Base-by-base conservation (phyloP, 2,797 vertebrate genomes). In the Sciurus vulgaris region DNA sequence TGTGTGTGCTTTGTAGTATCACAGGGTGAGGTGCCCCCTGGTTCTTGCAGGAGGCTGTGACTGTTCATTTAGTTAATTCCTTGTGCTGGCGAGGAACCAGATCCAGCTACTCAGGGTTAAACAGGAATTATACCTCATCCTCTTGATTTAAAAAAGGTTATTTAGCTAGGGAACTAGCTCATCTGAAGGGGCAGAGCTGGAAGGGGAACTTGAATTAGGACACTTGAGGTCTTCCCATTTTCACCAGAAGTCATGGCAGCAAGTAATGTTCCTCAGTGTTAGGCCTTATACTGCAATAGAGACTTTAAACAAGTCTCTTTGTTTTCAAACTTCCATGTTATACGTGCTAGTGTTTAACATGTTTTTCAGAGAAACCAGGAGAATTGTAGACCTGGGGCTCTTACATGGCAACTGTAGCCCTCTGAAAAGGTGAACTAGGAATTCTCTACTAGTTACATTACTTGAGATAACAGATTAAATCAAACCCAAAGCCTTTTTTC, bases 361-460 rank as follows among this genome's bases (percentile, higher is more conserved):
- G 28, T 82, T 92, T n/a, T 81, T 92, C 41, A 74, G 67, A 93
- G 65, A 93, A 86, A 59, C 65, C 74, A 86, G 79, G 38, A 88
- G n/a, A 65, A 89, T 26, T 73, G 3, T 44, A 88, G 41, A 22
- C 78, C 59, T 76, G 47, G 3, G 30, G 28, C 85, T 88, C 49
- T 86, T 86, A 72, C n/a, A 7, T 24, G 28, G 49, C 76, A 54
- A 20, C 26, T 92, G 22, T 56, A 86, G n/a, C n/a, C 44, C 70
- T 93, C n/a, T 74, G 41, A 74, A 88, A 65, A 70, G 9, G 9
- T 28, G 49, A 85, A 30, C 49, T 35, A 73, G 51, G 69, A 70
- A 44, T 76, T 93, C 67, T 76, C 26, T 73, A 1, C 24, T 85
- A 12, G 85, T 90, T 89, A 10, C 65, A 20, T 74, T 95, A 69